These are phyloP conservation scores for Pelobates fuscus DNA, from an alignment of 2,113 vertebrate genomes.

Conservation along the genomic window DNA sequence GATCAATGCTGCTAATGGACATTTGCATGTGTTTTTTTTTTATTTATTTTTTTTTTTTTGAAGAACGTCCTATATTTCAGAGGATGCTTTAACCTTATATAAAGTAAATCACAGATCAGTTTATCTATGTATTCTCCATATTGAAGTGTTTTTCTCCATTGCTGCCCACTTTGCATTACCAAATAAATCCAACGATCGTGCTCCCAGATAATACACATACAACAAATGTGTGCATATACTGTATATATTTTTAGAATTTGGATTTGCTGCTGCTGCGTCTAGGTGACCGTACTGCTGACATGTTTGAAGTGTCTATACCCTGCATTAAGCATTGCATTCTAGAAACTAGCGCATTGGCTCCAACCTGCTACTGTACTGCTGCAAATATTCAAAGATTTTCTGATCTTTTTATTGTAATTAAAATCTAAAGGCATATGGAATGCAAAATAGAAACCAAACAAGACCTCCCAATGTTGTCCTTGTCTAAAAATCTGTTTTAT, in stretches of 20 bases:
- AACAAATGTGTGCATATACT: background rate
- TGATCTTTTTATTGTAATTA: too few relatives aligned
- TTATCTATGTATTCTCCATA: conserved; percentile 25
- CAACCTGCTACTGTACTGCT: too few relatives aligned
- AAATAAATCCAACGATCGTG: conserved; percentile 11
- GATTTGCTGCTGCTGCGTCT: background rate
- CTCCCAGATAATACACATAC: background rate
- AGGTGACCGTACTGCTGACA: background rate
- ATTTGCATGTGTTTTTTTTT: background rate
- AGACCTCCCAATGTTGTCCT: too few relatives aligned
- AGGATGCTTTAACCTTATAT: conserved; percentile 22
- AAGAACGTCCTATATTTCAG: conserved; percentile 17
- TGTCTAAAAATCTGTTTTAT: too few relatives aligned
- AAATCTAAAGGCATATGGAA: too few relatives aligned
- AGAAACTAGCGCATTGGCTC: too few relatives aligned
- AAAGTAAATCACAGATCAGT: conserved; percentile 2
- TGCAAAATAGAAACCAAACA: too few relatives aligned
- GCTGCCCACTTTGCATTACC: conserved; percentile 33
- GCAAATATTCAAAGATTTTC: too few relatives aligned
- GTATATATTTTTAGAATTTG: background rate
- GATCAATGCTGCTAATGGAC: conserved; percentile 45
- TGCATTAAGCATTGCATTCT: too few relatives aligned
- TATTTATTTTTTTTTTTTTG: conserved; percentile 5
- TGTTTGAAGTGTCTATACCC: too few relatives aligned
- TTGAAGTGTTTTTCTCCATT: conserved; percentile 6